A percentile compares a stretch with the other conserved stretches of the same genome.
phyloP scores from a whole-genome alignment of 2,113 vertebrate genomes.

The Micromys minutus region DNA sequence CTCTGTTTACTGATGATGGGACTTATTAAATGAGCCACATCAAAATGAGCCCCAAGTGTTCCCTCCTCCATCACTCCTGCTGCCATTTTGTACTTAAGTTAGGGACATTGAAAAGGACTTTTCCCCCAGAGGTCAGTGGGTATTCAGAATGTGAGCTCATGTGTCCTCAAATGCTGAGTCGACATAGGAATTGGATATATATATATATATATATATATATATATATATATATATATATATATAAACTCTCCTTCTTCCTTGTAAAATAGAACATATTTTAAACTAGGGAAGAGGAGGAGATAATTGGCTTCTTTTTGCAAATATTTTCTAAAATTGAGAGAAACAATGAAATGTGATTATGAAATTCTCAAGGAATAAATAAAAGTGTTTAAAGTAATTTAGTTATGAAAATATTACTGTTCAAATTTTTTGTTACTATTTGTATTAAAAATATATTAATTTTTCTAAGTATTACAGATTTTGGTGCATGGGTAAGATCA shows the following conservation, averaged over 20 bases:
- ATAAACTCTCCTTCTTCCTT: not conserved
- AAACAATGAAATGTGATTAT: not conserved
- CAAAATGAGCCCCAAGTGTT: not conserved
- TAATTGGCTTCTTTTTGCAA: not conserved
- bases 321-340: slow-evolving; percentile 24
- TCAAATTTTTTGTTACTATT: not conserved
- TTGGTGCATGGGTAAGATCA: not conserved
- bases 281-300: not conserved
- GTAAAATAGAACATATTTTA: not conserved
- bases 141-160: slow-evolving; percentile 41
- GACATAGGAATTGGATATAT: not conserved
- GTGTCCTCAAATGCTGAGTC: slow-evolving; percentile 17
- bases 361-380: not conserved
- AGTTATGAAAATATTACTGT: not conserved
- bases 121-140: not conserved
- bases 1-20: not conserved
- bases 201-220: no score
- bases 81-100: not conserved
- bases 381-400: not conserved
- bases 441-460: not conserved
- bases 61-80: not conserved
- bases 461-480: slow-evolving; percentile 12
- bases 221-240: no score
- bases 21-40: not conserved
- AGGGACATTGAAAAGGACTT: not conserved